Conservation (phyloP, 1,140 invertebrate genomes). For the Polyergus mexicanus region DNA sequence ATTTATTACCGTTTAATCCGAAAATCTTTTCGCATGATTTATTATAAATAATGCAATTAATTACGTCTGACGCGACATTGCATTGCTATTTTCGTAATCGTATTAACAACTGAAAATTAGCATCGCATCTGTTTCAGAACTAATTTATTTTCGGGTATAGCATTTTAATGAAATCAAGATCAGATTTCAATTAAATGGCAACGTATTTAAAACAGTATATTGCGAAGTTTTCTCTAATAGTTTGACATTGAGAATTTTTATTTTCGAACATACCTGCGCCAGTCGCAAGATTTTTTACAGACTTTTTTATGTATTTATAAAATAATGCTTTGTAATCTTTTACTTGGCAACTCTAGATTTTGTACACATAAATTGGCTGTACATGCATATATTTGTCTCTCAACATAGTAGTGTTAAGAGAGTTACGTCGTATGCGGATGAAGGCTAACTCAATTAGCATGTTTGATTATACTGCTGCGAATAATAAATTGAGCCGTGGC, state of each 20-base stretch:
- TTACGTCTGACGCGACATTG: background rate
- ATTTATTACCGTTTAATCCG: background rate
- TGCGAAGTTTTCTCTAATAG: background rate
- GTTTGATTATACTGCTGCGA: slow-evolving; percentile 59
- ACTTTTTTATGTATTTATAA: background rate
- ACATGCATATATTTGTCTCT: background rate
- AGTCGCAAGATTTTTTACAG: background rate
- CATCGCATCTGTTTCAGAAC: background rate
- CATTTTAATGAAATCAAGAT: slow-evolving; percentile 1
- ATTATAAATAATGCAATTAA: background rate
- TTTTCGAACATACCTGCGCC: background rate
- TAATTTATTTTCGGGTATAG: background rate
- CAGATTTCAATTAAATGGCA: background rate
- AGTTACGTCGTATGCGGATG: background rate
- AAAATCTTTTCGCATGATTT: background rate
- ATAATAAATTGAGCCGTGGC: slow-evolving; percentile 60
- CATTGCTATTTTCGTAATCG: background rate
- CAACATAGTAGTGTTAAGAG: slow-evolving; percentile 9
- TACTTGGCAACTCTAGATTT: background rate
- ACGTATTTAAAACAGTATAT: background rate
- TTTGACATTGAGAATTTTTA: background rate
- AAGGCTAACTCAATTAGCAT: slow-evolving; percentile 65
- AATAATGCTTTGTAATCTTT: background rate
- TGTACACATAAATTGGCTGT: background rate
- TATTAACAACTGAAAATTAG: slow-evolving; percentile 26